phyloP scores from a whole-genome alignment of 2,113 vertebrate genomes.

The Stegostoma tigrinum region DNA sequence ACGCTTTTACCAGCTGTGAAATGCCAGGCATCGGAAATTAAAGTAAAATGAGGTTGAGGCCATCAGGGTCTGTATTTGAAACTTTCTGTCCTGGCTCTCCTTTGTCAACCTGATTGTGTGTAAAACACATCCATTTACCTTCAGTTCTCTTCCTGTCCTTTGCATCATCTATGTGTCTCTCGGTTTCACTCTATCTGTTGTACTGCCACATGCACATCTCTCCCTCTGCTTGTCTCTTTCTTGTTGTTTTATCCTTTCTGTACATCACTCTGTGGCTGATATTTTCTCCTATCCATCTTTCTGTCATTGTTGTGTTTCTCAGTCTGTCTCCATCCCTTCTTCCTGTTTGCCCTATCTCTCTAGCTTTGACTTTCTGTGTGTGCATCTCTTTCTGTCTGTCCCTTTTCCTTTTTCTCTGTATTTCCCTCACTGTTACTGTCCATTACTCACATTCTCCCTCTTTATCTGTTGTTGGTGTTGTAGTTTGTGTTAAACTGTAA shows the following conservation, averaged over 20 bases:
- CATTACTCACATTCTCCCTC: conserved; percentile 47
- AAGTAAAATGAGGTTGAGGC: conserved; percentile 55
- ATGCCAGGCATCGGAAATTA: conserved; percentile 61
- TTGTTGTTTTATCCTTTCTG: neutral
- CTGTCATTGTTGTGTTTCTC: neutral
- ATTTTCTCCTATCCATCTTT: neutral
- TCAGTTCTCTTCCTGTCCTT: conserved; percentile 60
- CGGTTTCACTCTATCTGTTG: neutral
- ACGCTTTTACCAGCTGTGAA: conserved; percentile 68
- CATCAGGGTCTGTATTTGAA: conserved; percentile 52
- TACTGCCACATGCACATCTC: neutral
- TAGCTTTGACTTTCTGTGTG: neutral
- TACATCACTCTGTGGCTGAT: too few species aligned
- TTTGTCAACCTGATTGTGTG: conserved; percentile 7
- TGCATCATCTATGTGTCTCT: neutral
- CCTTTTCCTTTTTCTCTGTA: conserved; percentile 6
- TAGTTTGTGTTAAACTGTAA: conserved; percentile 60
- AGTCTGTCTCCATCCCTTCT: neutral
- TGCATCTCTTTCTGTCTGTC: neutral
- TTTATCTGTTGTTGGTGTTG: conserved; percentile 55
- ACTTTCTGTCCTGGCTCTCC: conserved; percentile 59
- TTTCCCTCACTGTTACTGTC: conserved; percentile 23
- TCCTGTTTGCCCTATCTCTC: neutral
- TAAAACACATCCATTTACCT: conserved; percentile 55
- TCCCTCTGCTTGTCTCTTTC: neutral